A percentile compares a stretch with the other conserved stretches of the same genome.
These are phyloP conservation scores for Tridacna gigas DNA, from an alignment of 2,888 invertebrate species.

Conservation along the genomic window DNA sequence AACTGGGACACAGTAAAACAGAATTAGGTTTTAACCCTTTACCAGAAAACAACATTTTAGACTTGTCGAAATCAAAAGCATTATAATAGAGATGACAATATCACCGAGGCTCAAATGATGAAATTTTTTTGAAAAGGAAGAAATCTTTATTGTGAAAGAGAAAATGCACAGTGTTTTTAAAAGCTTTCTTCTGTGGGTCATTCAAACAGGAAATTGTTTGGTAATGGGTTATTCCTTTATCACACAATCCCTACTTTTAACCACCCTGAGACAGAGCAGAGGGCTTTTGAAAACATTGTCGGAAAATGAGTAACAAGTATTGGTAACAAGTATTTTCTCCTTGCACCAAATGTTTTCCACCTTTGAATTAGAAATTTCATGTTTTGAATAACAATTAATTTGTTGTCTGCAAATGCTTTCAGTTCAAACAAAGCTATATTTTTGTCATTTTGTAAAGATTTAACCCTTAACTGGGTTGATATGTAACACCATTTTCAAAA, in stretches of 20 bases:
- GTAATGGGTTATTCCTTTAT: no score
- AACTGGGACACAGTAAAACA: constrained; percentile 15
- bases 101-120: no score
- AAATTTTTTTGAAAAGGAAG: no score
- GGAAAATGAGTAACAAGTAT: not conserved
- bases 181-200: no score
- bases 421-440: not conserved
- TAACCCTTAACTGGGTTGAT: no score
- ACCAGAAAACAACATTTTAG: not conserved
- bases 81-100: not conserved
- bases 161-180: no score
- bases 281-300: constrained; percentile 3
- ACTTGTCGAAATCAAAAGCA: not conserved
- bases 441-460: not conserved
- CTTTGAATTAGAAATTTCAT: no score
- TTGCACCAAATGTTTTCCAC: constrained; percentile 3
- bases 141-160: no score
- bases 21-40: constrained; percentile 8
- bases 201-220: no score
- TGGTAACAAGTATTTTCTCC: constrained; percentile 1
- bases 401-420: not conserved
- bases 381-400: no score
- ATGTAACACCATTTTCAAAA: no score
- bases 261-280: not conserved
- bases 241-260: no score